Percentiles rank a stretch among this genome's conserved stretches.
These are phyloP conservation scores for Drosophila pallidifrons DNA, from an alignment of 1,140 invertebrate species.

Conservation along the genomic window DNA sequence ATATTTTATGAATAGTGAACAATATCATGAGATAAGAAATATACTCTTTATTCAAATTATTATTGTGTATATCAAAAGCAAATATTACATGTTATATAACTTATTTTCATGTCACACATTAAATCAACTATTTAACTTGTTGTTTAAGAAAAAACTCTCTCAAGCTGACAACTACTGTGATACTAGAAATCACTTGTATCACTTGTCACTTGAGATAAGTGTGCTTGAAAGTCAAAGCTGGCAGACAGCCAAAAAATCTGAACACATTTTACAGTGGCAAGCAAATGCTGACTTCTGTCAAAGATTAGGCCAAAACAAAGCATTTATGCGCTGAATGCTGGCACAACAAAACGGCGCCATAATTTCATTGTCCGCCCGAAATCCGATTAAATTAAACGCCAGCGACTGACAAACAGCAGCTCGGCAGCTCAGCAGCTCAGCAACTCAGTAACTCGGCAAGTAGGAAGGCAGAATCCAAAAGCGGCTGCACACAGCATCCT, in stretches of 20 bases:
- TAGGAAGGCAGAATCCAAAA: conserved; percentile 1
- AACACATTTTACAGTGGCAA: conserved; percentile 70
- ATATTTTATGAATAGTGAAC: too few species aligned
- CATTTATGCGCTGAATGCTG: conserved; percentile 68
- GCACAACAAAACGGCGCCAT: conserved; percentile 73
- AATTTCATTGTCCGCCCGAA: conserved; percentile 74
- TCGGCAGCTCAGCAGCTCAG: neutral
- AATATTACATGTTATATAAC: neutral
- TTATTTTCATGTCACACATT: neutral
- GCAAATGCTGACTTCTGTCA: conserved; percentile 79
- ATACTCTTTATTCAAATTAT: too few species aligned
- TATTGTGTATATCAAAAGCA: neutral
- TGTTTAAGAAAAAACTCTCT: neutral
- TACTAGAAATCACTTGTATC: conserved; percentile 22
- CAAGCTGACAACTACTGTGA: neutral
- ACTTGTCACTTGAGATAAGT: conserved; percentile 36
- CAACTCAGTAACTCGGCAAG: neutral
- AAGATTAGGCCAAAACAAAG: conserved; percentile 79
- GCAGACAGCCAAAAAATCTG: conserved; percentile 60
- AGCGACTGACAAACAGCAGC: conserved; percentile 57
- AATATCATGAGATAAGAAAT: too few species aligned
- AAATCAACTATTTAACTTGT: conserved; percentile 2
- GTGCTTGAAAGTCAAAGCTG: conserved; percentile 46
- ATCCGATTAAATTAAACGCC: conserved; percentile 82
- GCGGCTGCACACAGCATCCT: conserved; percentile 77